Evolutionary conservation across 1,140 invertebrate genomes (phyloP).

Genomic region (Papilio helenus): DNA sequence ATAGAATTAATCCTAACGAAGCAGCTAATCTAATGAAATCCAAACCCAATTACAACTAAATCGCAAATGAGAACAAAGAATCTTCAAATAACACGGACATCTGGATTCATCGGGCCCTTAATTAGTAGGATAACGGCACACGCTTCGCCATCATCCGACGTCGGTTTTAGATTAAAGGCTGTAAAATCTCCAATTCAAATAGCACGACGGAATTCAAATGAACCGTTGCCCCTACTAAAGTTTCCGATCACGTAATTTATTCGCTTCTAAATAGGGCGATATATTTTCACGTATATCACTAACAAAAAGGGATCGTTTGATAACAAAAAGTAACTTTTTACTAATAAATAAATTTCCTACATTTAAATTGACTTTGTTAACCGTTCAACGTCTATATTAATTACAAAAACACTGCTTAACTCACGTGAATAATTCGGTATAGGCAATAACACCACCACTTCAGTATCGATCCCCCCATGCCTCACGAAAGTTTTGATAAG

Average conservation of each 20-base stretch:
- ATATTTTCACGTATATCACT: neutral
- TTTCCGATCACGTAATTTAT: slow-evolving; percentile 22
- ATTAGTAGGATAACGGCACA: slow-evolving; percentile 71
- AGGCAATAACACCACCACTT: no score
- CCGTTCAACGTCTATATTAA: no score
- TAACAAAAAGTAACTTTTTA: no score
- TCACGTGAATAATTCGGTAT: no score
- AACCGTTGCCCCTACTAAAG: slow-evolving; percentile 58
- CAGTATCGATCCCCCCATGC: no score
- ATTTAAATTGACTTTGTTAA: no score
- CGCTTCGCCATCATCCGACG: slow-evolving; percentile 57
- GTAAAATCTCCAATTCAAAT: slow-evolving; percentile 80
- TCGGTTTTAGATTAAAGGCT: slow-evolving; percentile 76
- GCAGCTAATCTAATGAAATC: slow-evolving; percentile 31
- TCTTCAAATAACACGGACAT: slow-evolving; percentile 43
- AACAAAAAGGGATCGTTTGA: neutral
- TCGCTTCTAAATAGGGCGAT: neutral
- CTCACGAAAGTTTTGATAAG: no score
- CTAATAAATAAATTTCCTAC: no score
- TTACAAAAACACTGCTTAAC: no score
- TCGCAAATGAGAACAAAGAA: slow-evolving; percentile 33
- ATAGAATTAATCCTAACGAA: slow-evolving; percentile 30
- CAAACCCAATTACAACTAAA: slow-evolving; percentile 24
- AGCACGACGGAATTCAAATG: slow-evolving; percentile 72
- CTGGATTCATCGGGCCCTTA: slow-evolving; percentile 58